Base-by-base conservation (phyloP, 2,113 vertebrate genomes). In the Indicator maculatus region DNA sequence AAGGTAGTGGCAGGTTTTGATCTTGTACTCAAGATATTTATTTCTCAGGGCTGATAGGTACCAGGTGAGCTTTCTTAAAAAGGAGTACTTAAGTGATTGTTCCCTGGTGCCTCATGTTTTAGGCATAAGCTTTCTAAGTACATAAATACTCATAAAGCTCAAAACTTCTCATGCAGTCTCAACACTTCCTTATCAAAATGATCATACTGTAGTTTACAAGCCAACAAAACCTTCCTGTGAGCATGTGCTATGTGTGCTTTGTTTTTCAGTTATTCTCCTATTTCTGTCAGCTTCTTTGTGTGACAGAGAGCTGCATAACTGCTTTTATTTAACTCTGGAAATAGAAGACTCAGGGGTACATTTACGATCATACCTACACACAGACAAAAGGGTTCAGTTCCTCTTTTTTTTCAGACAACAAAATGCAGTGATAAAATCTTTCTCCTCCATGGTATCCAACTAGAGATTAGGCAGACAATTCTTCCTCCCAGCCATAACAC, bases 241-340 rank as follows among this genome's bases (percentile, higher is more conserved):
- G 36, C 8, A 50, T 10, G 19, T 38, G 70, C 8, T 18, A 52
- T 60, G 53, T 55, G 31, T 74, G 33, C 3, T 17, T 9, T 12
- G 5, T 63, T 56, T 81, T 61, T 71, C 47, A 9, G 16, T 41
- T 56, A 50, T 82, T 86, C 21, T 80, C 14, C 59, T 63, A 26
- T 53, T 88, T 80, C 74, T 63, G 15, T 47, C 19, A 53, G 56
- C 63, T 85, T 90, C 74, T 92, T 80, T 81, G 38, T 38, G 64
- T 52, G 83, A 65, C 60, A 92, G 60, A 84, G 73, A 23, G 23
- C 58, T 60, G n/a, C 28, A 50, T 36, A 78, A 63, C 24, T 78
- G 56, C 45, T 89, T 87, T 77, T 58, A 90, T 85, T 92, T 88
- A 84, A 85, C 71, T 75, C 88, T 88, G 52, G 63, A 91, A 80